Percentiles rank a stretch among this genome's conserved stretches.
These are phyloP conservation scores for Apoda limacodes DNA, from an alignment of 2,888 invertebrate species.

Conservation along the genomic window DNA sequence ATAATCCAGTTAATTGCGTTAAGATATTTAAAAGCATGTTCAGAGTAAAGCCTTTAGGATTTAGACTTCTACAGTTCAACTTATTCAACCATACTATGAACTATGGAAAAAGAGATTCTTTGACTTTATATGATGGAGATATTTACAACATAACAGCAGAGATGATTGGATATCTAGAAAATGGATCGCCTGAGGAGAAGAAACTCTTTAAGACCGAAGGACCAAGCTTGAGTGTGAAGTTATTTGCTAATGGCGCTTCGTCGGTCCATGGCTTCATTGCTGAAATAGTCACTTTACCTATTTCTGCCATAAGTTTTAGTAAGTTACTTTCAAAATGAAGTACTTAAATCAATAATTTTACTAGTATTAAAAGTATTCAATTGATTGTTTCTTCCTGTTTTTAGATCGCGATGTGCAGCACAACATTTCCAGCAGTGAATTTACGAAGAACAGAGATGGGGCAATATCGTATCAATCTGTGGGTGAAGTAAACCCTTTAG, in stretches of 20 bases:
- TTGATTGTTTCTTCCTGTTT: slow-evolving; percentile 21
- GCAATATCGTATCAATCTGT: slow-evolving; percentile 90
- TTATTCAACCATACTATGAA: slow-evolving; percentile 88
- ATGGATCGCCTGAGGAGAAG: slow-evolving; percentile 78
- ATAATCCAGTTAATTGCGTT: slow-evolving; percentile 95
- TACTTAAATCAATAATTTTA: neutral
- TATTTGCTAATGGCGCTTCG: slow-evolving; percentile 96
- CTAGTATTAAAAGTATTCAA: neutral
- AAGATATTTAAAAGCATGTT: slow-evolving; percentile 94
- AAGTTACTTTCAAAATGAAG: slow-evolving; percentile 46
- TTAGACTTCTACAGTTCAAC: slow-evolving; percentile 90
- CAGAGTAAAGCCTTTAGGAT: slow-evolving; percentile 88
- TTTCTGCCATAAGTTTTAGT: slow-evolving; percentile 91
- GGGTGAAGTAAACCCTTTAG: slow-evolving; percentile 93
- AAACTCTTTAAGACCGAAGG: slow-evolving; percentile 80
- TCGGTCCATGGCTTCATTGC: slow-evolving; percentile 96
- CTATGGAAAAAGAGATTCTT: slow-evolving; percentile 84
- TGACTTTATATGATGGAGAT: slow-evolving; percentile 92
- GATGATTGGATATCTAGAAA: slow-evolving; percentile 78
- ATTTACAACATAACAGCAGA: slow-evolving; percentile 87
- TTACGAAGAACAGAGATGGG: slow-evolving; percentile 86
- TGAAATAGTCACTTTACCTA: slow-evolving; percentile 94
- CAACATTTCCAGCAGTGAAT: slow-evolving; percentile 85
- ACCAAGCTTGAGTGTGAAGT: slow-evolving; percentile 86
- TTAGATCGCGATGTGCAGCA: slow-evolving; percentile 92